These are phyloP conservation scores for Incurvaria masculella DNA, from an alignment of 2,888 invertebrate genomes.

Conservation along the genomic window DNA sequence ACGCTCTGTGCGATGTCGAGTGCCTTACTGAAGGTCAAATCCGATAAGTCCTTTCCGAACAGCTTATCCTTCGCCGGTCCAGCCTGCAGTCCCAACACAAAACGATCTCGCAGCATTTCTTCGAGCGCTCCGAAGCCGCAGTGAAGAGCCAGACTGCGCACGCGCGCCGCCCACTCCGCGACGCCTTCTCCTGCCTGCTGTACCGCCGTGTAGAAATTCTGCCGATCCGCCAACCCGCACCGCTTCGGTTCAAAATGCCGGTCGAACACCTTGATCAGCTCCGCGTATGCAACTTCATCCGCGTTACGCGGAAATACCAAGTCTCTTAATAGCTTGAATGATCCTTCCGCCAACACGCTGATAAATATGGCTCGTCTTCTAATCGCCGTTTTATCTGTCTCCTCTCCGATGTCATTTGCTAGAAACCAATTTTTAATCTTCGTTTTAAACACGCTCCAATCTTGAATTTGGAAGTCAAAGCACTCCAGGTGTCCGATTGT, in stretches of 20 bases:
- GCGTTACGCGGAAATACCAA: too few species aligned
- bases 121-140: conserved; percentile 11
- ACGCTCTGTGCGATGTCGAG: conserved; percentile 14
- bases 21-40: conserved; percentile 11
- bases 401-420: too few species aligned
- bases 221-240: conserved; percentile 12
- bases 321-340: too few species aligned
- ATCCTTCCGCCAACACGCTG: too few species aligned
- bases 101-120: conserved; percentile 12
- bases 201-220: conserved; percentile 14
- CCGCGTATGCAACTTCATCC: too few species aligned
- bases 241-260: conserved; percentile 10
- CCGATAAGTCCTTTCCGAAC: conserved; percentile 9
- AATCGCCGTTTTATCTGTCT: too few species aligned
- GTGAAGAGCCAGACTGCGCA: conserved; percentile 9
- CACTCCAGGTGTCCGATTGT: too few species aligned
- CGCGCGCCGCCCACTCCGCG: conserved; percentile 14
- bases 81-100: conserved; percentile 15
- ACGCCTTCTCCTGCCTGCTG: conserved; percentile 15
- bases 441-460: too few species aligned
- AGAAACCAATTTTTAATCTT: too few species aligned
- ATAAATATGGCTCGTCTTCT: too few species aligned
- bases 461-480: too few species aligned
- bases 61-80: conserved; percentile 13
- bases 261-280: too few species aligned